Conservation (phyloP, 2,113 vertebrate genomes). For the Pampusana beccarii region DNA sequence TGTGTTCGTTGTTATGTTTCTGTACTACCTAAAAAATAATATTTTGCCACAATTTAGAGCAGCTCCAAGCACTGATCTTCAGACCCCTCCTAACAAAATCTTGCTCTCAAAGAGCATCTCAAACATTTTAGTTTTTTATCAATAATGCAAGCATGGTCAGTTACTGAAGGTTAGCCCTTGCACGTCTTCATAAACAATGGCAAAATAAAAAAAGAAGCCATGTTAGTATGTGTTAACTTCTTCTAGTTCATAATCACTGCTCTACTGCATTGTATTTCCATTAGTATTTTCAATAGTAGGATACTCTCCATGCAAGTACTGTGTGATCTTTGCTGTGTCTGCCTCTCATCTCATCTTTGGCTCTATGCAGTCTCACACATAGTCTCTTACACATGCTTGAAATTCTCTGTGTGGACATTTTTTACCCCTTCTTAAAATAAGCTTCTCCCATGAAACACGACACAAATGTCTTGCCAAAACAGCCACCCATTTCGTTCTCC, state of each 20-base stretch:
- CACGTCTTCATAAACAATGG: fast-evolving
- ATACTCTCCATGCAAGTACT: fast-evolving
- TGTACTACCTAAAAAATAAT: background rate
- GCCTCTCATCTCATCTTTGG: background rate
- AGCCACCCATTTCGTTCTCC: background rate
- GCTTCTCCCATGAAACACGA: background rate
- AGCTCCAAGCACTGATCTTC: background rate
- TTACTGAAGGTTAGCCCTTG: background rate
- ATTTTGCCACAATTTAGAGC: background rate
- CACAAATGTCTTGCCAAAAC: background rate
- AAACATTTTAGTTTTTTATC: background rate
- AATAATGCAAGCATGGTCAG: fast-evolving
- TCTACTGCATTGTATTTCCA: fast-evolving
- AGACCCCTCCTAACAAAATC: background rate
- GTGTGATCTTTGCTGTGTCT: background rate
- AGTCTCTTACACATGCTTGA: background rate
- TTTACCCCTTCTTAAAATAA: constrained; percentile 11
- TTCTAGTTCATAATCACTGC: background rate
- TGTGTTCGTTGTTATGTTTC: too few species aligned
- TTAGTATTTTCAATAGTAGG: background rate
- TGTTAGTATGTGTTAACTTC: background rate
- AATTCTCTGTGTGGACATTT: background rate
- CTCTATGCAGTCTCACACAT: constrained; percentile 10
- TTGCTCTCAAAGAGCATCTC: background rate
- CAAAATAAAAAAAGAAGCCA: background rate